Evolutionary conservation across 2,797 vertebrate genomes (phyloP), one percentile per base, ranked within the genome.

Genomic region (Perodicticus potto): DNA sequence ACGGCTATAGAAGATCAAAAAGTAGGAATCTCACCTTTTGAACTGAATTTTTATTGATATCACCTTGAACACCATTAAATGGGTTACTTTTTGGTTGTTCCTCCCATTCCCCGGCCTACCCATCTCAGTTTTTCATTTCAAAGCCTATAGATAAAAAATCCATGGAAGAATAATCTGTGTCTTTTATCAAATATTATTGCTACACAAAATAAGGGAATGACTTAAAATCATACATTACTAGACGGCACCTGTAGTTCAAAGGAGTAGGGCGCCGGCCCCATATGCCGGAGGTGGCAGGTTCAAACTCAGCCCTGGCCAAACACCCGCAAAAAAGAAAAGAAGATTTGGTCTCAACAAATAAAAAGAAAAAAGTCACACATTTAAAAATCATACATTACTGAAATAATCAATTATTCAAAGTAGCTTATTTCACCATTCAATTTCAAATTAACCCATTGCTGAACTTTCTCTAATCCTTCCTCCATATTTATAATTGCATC

Each of bases 41-140:
- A 94, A 90, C 27, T 84, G 67, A 86, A 59, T 77, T 96, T 91
- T 94, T 92, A 91, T 91, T 81, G 76, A 63, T 92, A 96, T 43
- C 83, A 94, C 76, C 40, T 89, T 67, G 37, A 94, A 49, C 10
- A 65, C 86, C 57, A 80, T 27, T 87, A 77, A 77, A 27, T 40
- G 72, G 45, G 22, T 37, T 93, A 77, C 23, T 84, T 73, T 84
- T 87, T 83, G 43, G 6, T 95, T 90, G 89, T 80, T 61, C 78
- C 34, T 37, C 19, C 86, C 93, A 59, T 53, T 83, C 37, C 34
- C 55, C 59, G n/a, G 25, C 25, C 57, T 91, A 72, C 29, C 25
- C 32, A 13, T 57, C 61, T 95, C 81, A 87, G 45, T 84, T 89
- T 69, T 85, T 83, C 77, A 84, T 92, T 95, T 96, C 86, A 67